A percentile compares a stretch with the other conserved stretches of the same genome.
Conservation (phyloP, 2,888 invertebrate species). For the Halictus quadricinctus region DNA sequence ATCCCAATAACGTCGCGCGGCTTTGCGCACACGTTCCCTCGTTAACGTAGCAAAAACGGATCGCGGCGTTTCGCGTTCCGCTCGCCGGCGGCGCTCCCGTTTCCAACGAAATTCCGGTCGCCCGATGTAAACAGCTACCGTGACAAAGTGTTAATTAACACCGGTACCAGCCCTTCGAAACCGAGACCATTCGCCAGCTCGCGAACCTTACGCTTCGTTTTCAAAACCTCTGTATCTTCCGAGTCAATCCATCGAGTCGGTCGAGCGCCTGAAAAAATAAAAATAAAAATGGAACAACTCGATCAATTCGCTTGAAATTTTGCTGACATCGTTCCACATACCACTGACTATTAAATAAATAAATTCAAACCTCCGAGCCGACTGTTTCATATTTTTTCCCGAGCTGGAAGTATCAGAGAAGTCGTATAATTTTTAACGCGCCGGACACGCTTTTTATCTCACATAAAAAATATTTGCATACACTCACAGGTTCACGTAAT, state of each 20-base stretch:
- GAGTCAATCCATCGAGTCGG: background rate
- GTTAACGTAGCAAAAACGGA: conserved; percentile 7
- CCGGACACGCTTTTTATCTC: background rate
- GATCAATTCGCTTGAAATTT: background rate
- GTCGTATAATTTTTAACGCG: background rate
- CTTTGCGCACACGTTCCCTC: background rate
- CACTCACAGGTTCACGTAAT: background rate
- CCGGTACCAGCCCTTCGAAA: background rate
- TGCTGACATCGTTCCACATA: background rate
- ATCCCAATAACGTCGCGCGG: background rate
- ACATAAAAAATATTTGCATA: background rate
- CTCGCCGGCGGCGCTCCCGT: background rate
- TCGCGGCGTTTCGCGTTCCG: conserved; percentile 2
- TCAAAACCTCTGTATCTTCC: background rate
- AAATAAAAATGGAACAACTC: background rate
- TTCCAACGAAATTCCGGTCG: conserved; percentile 2
- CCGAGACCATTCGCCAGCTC: background rate
- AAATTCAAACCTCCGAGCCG: background rate
- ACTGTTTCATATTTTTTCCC: background rate
- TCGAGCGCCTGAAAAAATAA: background rate
- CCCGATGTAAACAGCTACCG: conserved; percentile 1
- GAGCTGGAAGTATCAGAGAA: background rate
- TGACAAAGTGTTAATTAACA: conserved; percentile 10
- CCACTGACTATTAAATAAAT: background rate
- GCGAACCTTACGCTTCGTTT: background rate